Evolutionary conservation across 2,888 invertebrate species (phyloP).

Genomic region (Troides helena): DNA sequence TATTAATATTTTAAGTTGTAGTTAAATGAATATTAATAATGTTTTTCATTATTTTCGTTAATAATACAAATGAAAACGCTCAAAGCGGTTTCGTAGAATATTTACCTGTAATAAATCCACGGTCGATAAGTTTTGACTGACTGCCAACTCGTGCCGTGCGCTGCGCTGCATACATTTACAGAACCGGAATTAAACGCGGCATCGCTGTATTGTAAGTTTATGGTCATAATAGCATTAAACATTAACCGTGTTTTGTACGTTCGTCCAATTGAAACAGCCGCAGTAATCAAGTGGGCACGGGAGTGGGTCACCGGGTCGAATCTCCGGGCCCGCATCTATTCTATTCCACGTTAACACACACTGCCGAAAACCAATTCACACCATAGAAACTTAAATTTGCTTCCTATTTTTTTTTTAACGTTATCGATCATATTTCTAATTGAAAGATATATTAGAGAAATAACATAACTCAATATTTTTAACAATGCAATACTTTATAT

Average conservation of each 20-base stretch:
- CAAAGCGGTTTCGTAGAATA: not conserved
- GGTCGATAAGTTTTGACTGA: slow-evolving; percentile 1
- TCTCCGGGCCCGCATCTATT: slow-evolving; percentile 36
- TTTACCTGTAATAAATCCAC: not conserved
- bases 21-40: not conserved
- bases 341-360: slow-evolving; percentile 22
- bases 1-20: not conserved
- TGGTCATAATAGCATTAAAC: slow-evolving; percentile 51
- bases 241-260: slow-evolving; percentile 65
- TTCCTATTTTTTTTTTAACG: not conserved
- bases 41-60: not conserved
- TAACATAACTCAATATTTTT: too few relatives aligned
- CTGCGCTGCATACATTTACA: not conserved
- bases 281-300: slow-evolving; percentile 62
- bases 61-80: not conserved
- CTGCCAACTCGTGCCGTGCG: not conserved
- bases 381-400: not conserved
- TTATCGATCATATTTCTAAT: not conserved
- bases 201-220: slow-evolving; percentile 42
- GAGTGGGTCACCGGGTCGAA: slow-evolving; percentile 71
- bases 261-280: slow-evolving; percentile 68
- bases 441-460: too few relatives aligned
- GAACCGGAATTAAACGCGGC: slow-evolving; percentile 16
- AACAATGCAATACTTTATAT: too few relatives aligned
- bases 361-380: slow-evolving; percentile 12